Percentiles rank a stretch among this genome's conserved stretches.
Conservation (phyloP, 2,797 vertebrate species). For the Syngnathus acus region DNA sequence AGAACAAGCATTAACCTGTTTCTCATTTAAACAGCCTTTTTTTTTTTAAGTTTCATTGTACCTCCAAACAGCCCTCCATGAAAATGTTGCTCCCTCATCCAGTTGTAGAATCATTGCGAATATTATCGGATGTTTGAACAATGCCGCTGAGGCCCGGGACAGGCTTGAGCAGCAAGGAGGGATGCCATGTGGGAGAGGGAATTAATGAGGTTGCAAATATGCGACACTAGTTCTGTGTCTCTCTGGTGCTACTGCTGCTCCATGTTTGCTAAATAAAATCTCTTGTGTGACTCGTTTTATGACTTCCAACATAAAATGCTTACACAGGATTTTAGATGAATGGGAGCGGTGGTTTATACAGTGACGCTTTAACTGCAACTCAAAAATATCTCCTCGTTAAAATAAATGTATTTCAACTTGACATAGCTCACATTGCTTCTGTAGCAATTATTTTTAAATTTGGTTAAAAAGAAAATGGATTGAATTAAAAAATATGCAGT, state of each 20-base stretch:
- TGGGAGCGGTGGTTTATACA: background rate
- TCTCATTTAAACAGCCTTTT: conserved; percentile 7
- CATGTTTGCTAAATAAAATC: conserved; percentile 3
- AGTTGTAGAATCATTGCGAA: conserved; percentile 10
- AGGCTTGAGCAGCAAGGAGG: conserved; percentile 24
- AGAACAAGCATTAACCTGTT: background rate
- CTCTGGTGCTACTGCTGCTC: conserved; percentile 9
- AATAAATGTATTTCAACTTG: background rate
- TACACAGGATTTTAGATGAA: conserved; percentile 1
- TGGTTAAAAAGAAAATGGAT: too few relatives aligned
- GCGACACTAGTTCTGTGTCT: conserved; percentile 44
- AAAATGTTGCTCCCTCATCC: background rate
- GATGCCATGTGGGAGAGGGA: conserved; percentile 54
- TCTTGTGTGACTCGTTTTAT: background rate
- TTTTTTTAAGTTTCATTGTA: conserved; percentile 1
- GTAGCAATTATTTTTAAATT: too few relatives aligned
- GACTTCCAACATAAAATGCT: background rate
- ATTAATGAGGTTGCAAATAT: conserved; percentile 50
- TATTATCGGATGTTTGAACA: conserved; percentile 23
- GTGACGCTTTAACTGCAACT: too few relatives aligned
- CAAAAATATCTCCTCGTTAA: too few relatives aligned
- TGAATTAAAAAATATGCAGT: too few relatives aligned
- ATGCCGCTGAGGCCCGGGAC: conserved; percentile 13
- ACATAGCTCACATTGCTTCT: too few relatives aligned
- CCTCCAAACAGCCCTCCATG: background rate